Evolutionary conservation across 2,797 vertebrate genomes (phyloP), one percentile per base, ranked within the genome.

Genomic region (Acrossocheilus wenchowensis): DNA sequence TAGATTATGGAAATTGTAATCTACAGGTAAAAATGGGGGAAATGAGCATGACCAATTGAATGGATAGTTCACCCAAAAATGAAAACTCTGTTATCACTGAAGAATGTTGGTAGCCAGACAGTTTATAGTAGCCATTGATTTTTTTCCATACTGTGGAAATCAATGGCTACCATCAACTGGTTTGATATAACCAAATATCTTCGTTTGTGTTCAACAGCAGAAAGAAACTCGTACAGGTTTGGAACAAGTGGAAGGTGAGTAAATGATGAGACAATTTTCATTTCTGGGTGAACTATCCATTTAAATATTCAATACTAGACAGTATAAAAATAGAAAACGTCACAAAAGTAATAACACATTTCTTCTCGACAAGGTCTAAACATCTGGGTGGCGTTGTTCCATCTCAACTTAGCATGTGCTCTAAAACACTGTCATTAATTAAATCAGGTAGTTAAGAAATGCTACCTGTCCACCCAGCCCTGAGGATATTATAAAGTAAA

Each of bases 401-500:
- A 64, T 75, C 12, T 83, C 26, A 74, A 2, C 19, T 83, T 2
- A 36, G 26, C 26, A 36, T 39, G 57, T 75, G 57, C 72, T 62
- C 21, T 26, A 7, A 83, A 74, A 64, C 41, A 14, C 2, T 39
- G 21, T 83, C 19, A 34, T 62, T n/a, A 14, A 30, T 83, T 39
- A 50, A 66, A 50, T 50, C 72, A 26, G 43, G 72, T 39, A 39
- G 26, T 39, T 48, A 50, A 26, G 36, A 39, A 66, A 43, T 52
- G 8, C 19, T 57, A 15, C 8, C 52, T 54, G 23, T 41, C n/a
- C 64, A 45, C 12, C 48, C n/a, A 57, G 48, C 75, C 75, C 39
- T 60, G n/a, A 71, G n/a, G 50, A 72, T 79, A 34, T 78, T 77
- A 54, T 54, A 43, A 54, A 52, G 23, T 54, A 78, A 41, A 52